Conservation (phyloP, 2,113 vertebrate genomes). For the Pholis gunnellus region DNA sequence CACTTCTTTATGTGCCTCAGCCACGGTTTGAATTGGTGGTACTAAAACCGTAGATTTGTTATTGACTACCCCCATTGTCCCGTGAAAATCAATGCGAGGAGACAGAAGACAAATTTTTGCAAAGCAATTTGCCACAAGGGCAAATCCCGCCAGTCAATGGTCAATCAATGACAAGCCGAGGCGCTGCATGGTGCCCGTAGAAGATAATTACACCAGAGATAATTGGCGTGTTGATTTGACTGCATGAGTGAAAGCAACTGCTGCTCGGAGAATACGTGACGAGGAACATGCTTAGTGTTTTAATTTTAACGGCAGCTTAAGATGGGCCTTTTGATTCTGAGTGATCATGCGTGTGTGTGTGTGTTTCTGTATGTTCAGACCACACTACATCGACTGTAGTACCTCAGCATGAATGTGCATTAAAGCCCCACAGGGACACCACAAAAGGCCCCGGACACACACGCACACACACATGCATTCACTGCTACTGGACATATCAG, state of each 20-base stretch:
- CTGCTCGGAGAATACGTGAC: conserved; percentile 2
- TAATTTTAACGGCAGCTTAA: neutral
- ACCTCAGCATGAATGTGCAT: neutral
- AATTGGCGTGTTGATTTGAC: conserved; percentile 57
- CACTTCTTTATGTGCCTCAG: neutral
- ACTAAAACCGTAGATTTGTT: conserved; percentile 50
- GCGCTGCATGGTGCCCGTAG: conserved; percentile 28
- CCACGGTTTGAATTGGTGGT: conserved; percentile 9
- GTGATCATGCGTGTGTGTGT: neutral
- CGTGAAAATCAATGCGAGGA: conserved; percentile 45
- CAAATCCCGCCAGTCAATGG: conserved; percentile 54
- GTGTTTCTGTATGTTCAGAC: neutral
- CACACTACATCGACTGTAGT: neutral
- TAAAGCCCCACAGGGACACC: neutral
- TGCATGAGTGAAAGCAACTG: conserved; percentile 1
- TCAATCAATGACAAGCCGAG: conserved; percentile 58
- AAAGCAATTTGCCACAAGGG: conserved; percentile 69
- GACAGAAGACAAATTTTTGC: conserved; percentile 40
- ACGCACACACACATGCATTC: neutral
- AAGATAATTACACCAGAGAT: conserved; percentile 55
- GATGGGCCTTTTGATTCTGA: fast-evolving
- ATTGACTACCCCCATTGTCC: conserved; percentile 47
- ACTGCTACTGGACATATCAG: neutral
- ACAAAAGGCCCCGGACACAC: neutral
- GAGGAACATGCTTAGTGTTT: neutral